Evolutionary conservation across 2,113 vertebrate genomes (phyloP), one percentile per base, ranked within the genome.

Genomic region (Datnioides undecimradiatus): DNA sequence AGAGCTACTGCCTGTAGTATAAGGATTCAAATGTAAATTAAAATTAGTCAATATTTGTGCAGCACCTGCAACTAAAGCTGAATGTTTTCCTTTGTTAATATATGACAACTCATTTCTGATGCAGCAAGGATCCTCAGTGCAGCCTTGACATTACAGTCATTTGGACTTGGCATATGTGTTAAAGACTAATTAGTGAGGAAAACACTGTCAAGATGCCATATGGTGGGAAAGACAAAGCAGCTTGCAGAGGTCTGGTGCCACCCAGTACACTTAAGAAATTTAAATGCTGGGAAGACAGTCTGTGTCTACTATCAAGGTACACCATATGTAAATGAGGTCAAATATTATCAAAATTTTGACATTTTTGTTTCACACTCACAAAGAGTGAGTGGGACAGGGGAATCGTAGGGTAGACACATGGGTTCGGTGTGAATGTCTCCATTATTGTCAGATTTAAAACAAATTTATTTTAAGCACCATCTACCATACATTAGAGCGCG

Each of bases 161-260:
- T 91, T 93, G 88, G 88, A 93, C 87, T 93, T 94, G 93, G 93
- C 92, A 90, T 94, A 93, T 93, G 90, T 94, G 93, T 95, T 94
- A 93, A 94, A 91, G 93, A 95, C 94, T 95, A 95, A 95, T 95
- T 95, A 95, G 93, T 88, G 91, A 90, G 89, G 93, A 93, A 93
- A 94, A 94, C 89, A 90, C 93, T 95, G 94, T 94, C 93, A 95
- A 91, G 87, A 88, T 92, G 91, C 93, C 94, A 95, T 95, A 95
- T 95, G 94, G 93, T 93, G 77, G 87, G 40, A 86, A 90, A 91
- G 92, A 93, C 83, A 86, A 83, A 94, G 90, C 95, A 95, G 95
- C 92, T 95, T 95, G 95, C 80, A 60, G 88, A 92, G 86, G 89
- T 84, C 89, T 92, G 84, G 84, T 88, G 87, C 88, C 90, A 90